Evolutionary conservation across 1,140 invertebrate species (phyloP).

Genomic region (Ptiloglossa arizonensis): DNA sequence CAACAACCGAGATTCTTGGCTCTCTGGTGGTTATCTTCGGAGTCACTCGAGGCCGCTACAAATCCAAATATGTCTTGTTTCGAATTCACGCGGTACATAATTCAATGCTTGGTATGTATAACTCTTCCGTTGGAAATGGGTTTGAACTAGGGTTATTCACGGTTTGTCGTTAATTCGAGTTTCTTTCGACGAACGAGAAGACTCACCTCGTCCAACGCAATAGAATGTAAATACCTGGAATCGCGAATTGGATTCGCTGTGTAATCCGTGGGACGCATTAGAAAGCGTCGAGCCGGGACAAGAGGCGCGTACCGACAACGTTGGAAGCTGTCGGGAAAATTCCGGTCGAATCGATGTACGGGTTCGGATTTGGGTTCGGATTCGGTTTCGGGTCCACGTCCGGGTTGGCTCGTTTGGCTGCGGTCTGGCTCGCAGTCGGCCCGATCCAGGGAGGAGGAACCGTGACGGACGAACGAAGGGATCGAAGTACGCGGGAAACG

Average conservation of each 20-base stretch:
- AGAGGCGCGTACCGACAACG: background rate
- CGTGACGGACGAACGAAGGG: slow-evolving; percentile 54
- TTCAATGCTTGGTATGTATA: too few relatives aligned
- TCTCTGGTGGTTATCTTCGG: too few relatives aligned
- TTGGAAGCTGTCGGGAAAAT: background rate
- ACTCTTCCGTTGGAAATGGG: too few relatives aligned
- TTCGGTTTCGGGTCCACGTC: background rate
- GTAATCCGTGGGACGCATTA: too few relatives aligned
- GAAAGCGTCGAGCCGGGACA: background rate
- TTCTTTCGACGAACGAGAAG: too few relatives aligned
- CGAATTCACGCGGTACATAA: too few relatives aligned
- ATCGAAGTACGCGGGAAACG: slow-evolving; percentile 60
- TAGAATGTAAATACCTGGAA: background rate
- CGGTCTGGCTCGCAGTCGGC: background rate
- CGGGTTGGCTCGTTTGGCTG: background rate
- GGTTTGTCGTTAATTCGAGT: too few relatives aligned
- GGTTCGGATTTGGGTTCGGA: background rate
- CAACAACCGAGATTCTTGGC: too few relatives aligned
- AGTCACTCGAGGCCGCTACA: too few relatives aligned
- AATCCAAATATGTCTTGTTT: too few relatives aligned
- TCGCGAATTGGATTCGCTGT: background rate
- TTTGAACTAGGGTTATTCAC: too few relatives aligned
- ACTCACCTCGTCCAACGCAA: too few relatives aligned
- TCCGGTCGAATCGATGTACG: background rate
- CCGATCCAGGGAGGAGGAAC: slow-evolving; percentile 1